Percentiles rank a stretch among this genome's conserved stretches.
Conservation (phyloP, 2,113 vertebrate species). For the Myocastor coypus region DNA sequence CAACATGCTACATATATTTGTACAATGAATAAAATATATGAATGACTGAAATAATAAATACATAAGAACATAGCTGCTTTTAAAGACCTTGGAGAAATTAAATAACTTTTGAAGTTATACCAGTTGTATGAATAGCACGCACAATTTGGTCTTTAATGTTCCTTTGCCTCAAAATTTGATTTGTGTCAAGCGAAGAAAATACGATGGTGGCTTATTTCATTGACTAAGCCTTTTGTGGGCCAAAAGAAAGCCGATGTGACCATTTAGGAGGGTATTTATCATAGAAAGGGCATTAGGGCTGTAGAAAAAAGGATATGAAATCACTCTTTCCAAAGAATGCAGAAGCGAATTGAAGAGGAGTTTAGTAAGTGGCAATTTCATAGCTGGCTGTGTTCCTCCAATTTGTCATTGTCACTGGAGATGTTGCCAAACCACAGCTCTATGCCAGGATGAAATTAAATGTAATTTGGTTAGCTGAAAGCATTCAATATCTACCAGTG, state of each 20-base stretch:
- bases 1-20: constrained; percentile 26
- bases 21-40: neutral
- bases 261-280: constrained; percentile 78
- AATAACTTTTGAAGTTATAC: constrained; percentile 65
- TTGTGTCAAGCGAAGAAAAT: constrained; percentile 72
- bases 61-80: constrained; percentile 54
- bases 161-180: constrained; percentile 74
- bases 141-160: constrained; percentile 72
- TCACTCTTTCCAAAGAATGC: constrained; percentile 71
- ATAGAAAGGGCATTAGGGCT: constrained; percentile 62
- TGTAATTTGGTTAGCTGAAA: constrained; percentile 65
- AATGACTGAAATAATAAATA: neutral
- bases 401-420: constrained; percentile 68
- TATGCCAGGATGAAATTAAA: constrained; percentile 67
- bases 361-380: constrained; percentile 76
- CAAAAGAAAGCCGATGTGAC: constrained; percentile 76
- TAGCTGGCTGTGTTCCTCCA: constrained; percentile 68
- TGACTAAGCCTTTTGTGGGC: constrained; percentile 79
- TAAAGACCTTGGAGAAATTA: constrained; percentile 63
- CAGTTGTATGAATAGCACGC: constrained; percentile 57
- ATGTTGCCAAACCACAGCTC: constrained; percentile 60
- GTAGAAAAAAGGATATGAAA: constrained; percentile 65
- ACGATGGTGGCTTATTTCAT: constrained; percentile 71
- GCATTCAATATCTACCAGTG: constrained; percentile 36
- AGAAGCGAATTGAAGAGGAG: constrained; percentile 64